Base-by-base conservation (phyloP, 2,113 vertebrate species). In the Glareola pratincola region DNA sequence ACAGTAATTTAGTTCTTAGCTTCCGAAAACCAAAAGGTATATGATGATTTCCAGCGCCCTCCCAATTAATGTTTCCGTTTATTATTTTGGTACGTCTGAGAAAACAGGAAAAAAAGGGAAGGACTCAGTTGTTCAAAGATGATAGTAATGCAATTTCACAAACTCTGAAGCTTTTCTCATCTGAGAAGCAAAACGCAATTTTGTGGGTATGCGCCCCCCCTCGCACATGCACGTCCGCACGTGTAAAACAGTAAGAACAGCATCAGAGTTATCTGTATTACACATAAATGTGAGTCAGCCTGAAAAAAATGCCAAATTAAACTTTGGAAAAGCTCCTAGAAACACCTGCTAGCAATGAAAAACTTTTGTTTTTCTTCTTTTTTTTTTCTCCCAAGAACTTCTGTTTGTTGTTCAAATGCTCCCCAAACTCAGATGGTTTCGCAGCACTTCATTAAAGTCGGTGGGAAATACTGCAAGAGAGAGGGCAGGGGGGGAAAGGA, bases 1-100 rank as follows among this genome's bases (percentile, higher is more conserved):
- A 98, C 96, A 97, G 98, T 98, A 98, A 98, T 98, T 98, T 98
- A 97, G 96, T 95, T 92, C 95, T 96, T 96, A 72, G 95, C 91
- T 97, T 97, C 93, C 56, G 48, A 97, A 96, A 92, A 97, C 95
- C 63, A 93, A 89, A 96, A 94, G 71, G 71, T 96, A 92, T 81
- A 75, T 29, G 62, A 93, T 20, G 30, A 75, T 74, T 95, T 93
- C 29, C 50, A 67, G 62, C 5, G 1, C 56, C 14, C 39, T 94
- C 77, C 83, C 81, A 79, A 47, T 92, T 89, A 94, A 92, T 95
- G 77, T 85, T 86, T 48, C 50, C 3, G 27, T 96, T 97, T 98
- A 95, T 97, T 97, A 84, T 97, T 96, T 96, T 93, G 86, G 50
- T 95, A 51, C 93, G 95, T 96, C 90, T 97, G 92, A 96, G 94